Conservation (phyloP, 2,888 invertebrate species). For the Pheosia gnoma region DNA sequence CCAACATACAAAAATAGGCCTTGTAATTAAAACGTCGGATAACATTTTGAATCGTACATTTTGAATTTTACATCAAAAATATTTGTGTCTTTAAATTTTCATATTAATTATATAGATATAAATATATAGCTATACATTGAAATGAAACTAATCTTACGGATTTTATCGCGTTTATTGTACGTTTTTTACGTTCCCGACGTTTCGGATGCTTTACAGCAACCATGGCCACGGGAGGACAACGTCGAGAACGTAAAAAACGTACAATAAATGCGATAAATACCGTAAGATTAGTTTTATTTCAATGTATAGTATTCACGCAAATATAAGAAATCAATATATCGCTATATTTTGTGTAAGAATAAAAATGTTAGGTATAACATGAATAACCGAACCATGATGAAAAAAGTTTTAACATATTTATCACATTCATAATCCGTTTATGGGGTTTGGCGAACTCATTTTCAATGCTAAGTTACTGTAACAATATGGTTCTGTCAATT, state of each 20-base stretch:
- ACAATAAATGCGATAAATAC: too few relatives aligned
- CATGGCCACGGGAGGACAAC: too few relatives aligned
- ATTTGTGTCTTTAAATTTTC: slow-evolving; percentile 8
- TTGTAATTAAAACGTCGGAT: slow-evolving; percentile 29
- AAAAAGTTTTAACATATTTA: slow-evolving; percentile 8
- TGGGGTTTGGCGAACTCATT: slow-evolving; percentile 5
- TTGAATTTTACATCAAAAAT: slow-evolving; percentile 5
- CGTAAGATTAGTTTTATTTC: too few relatives aligned
- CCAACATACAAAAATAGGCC: slow-evolving; percentile 25
- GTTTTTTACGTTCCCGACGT: too few relatives aligned
- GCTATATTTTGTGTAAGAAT: neutral
- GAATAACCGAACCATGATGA: neutral
- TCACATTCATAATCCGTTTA: slow-evolving; percentile 2
- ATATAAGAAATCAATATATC: too few relatives aligned
- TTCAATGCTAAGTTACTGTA: neutral
- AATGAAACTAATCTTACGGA: too few relatives aligned
- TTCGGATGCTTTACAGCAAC: too few relatives aligned
- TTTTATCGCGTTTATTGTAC: too few relatives aligned
- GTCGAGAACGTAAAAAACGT: too few relatives aligned
- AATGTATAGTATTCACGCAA: too few relatives aligned
- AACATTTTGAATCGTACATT: slow-evolving; percentile 13
- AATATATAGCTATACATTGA: neutral
- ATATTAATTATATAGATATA: slow-evolving; percentile 12
- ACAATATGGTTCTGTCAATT: neutral
- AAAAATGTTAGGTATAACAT: neutral